These are phyloP conservation scores for Microctonus hyperodae DNA, from an alignment of 2,888 invertebrate species.

Conservation along the genomic window DNA sequence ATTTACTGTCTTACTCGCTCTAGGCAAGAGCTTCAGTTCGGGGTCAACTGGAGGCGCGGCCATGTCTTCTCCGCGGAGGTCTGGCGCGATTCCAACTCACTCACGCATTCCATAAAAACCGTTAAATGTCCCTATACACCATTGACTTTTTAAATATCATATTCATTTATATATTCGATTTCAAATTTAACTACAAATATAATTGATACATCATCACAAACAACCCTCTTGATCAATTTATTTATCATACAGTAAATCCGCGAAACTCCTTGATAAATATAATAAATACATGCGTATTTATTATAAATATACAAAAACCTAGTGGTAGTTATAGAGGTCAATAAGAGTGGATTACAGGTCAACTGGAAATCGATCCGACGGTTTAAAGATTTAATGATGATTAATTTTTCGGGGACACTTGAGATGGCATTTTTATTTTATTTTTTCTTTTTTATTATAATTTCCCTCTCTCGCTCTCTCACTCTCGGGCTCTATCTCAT, in stretches of 20 bases:
- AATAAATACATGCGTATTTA: neutral
- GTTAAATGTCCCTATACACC: slow-evolving; percentile 56
- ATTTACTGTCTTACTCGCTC: slow-evolving; percentile 27
- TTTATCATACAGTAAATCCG: neutral
- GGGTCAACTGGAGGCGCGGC: slow-evolving; percentile 60
- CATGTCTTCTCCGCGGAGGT: slow-evolving; percentile 51
- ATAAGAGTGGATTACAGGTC: slow-evolving; percentile 32
- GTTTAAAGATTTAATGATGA: slow-evolving; percentile 31
- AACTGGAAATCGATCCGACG: slow-evolving; percentile 36
- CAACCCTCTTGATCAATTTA: neutral
- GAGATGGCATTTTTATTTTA: slow-evolving; percentile 21
- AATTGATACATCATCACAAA: neutral
- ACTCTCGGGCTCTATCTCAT: neutral
- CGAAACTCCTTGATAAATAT: slow-evolving; percentile 6
- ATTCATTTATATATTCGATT: neutral
- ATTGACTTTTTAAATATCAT: neutral
- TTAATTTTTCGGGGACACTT: slow-evolving; percentile 33
- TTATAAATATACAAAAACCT: slow-evolving; percentile 27
- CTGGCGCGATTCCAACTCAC: slow-evolving; percentile 60
- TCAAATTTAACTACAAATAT: neutral
- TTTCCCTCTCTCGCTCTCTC: slow-evolving; percentile 21
- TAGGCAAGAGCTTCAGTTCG: slow-evolving; percentile 46
- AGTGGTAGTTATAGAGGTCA: slow-evolving; percentile 18
- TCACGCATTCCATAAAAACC: slow-evolving; percentile 62
- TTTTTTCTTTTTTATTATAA: slow-evolving; percentile 28